Conservation (phyloP, 2,888 invertebrate species). For the Chymomyza caudatula region DNA sequence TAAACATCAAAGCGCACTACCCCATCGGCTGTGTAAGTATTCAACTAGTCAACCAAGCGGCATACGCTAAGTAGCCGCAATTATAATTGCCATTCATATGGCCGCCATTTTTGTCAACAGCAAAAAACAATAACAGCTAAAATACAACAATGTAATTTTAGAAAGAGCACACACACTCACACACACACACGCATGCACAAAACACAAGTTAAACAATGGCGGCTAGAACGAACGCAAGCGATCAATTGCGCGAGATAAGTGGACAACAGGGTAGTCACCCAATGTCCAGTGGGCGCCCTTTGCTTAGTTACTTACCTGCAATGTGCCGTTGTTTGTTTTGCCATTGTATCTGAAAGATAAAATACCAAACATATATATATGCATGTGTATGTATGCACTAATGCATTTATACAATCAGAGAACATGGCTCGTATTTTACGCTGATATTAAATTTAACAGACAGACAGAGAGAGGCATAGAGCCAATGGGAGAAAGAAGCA, state of each 20-base stretch:
- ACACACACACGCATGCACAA: constrained; percentile 2
- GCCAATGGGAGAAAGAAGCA: too few relatives aligned
- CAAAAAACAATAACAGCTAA: constrained; percentile 15
- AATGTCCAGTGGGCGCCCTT: background rate
- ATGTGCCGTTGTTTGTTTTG: constrained; percentile 12
- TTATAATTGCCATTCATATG: constrained; percentile 64
- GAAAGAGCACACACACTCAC: constrained; percentile 37
- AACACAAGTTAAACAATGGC: constrained; percentile 61
- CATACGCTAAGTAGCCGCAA: constrained; percentile 59
- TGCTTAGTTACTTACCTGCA: background rate
- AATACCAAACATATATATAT: constrained; percentile 6
- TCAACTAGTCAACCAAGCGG: background rate
- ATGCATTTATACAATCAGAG: constrained; percentile 27
- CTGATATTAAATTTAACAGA: constrained; percentile 45
- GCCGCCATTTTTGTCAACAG: constrained; percentile 40
- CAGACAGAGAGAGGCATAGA: background rate
- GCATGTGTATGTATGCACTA: background rate
- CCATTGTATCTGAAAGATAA: constrained; percentile 23
- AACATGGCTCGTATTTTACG: constrained; percentile 42
- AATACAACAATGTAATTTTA: constrained; percentile 56
- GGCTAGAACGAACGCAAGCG: constrained; percentile 44
- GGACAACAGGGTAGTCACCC: constrained; percentile 8
- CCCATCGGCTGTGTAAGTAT: background rate
- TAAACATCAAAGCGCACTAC: background rate
- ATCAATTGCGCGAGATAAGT: constrained; percentile 70